phyloP scores from a whole-genome alignment of 2,797 vertebrate species.

The Pogoniulus pusillus region DNA sequence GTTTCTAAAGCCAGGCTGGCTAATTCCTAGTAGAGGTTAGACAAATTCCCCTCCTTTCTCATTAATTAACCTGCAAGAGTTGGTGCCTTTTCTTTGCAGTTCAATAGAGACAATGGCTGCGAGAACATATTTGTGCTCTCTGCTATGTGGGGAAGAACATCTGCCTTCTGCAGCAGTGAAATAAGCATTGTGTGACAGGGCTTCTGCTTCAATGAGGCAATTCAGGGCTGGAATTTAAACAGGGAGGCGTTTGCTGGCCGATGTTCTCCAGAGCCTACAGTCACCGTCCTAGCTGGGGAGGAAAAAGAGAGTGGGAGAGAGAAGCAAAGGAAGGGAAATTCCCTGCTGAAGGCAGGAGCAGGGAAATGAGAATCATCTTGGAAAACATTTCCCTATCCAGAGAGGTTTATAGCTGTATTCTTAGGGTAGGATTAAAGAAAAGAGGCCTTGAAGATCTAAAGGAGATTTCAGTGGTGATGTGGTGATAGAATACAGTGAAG shows the following conservation, averaged over 20 bases:
- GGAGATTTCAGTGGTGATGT: background rate
- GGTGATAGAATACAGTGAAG: background rate
- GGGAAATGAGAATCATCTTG: background rate
- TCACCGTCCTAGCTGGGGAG: background rate
- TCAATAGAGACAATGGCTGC: background rate
- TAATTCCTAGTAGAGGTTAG: slow-evolving; percentile 47
- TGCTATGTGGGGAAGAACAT: background rate
- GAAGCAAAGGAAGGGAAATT: background rate
- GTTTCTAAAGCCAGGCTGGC: slow-evolving; percentile 27
- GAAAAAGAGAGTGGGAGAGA: background rate
- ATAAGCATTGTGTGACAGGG: background rate
- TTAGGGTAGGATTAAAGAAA: background rate
- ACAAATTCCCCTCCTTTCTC: slow-evolving; percentile 34
- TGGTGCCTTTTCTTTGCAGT: slow-evolving; percentile 36
- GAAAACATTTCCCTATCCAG: background rate
- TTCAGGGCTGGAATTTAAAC: background rate
- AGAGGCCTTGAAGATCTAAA: background rate
- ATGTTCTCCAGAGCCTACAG: background rate
- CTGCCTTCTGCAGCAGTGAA: slow-evolving; percentile 5
- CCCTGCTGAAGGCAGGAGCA: background rate
- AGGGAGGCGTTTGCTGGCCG: background rate
- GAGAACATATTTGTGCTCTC: slow-evolving; percentile 2
- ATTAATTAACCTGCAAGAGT: slow-evolving; percentile 49
- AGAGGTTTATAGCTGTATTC: background rate
- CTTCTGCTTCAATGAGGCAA: background rate